Conservation (phyloP, 2,113 vertebrate genomes). For the Etheostoma spectabile region DNA sequence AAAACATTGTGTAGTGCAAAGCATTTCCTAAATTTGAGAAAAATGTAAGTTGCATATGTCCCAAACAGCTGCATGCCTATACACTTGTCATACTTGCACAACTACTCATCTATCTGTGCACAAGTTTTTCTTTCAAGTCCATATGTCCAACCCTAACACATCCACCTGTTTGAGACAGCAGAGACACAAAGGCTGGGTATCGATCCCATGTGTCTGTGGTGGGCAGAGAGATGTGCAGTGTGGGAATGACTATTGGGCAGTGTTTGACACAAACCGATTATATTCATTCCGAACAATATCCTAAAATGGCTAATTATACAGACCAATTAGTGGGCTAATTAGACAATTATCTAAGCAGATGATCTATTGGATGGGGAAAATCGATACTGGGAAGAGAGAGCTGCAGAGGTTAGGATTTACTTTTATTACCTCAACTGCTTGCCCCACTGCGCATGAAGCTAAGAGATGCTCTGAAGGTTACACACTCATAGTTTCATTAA, state of each 20-base stretch:
- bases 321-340: conserved; percentile 84
- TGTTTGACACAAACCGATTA: conserved; percentile 78
- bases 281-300: conserved; percentile 83
- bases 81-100: background rate
- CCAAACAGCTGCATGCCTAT: background rate
- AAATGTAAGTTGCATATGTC: background rate
- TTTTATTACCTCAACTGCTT: conserved; percentile 50
- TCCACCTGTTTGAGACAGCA: conserved; percentile 44
- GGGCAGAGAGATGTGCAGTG: conserved; percentile 62
- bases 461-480: conserved; percentile 19
- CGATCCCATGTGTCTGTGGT: conserved; percentile 66
- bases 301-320: conserved; percentile 87
- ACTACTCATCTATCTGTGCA: background rate
- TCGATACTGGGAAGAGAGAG: conserved; percentile 72
- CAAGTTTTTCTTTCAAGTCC: conserved; percentile 6
- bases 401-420: conserved; percentile 65
- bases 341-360: conserved; percentile 84
- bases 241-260: conserved; percentile 62
- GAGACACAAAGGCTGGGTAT: conserved; percentile 55
- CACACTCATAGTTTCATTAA: conserved; percentile 6
- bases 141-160: conserved; percentile 8
- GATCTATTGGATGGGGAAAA: conserved; percentile 77
- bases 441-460: conserved; percentile 25
- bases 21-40: background rate
- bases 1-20: background rate